Base-by-base conservation (phyloP, 2,888 invertebrate species). In the Nebria salina region DNA sequence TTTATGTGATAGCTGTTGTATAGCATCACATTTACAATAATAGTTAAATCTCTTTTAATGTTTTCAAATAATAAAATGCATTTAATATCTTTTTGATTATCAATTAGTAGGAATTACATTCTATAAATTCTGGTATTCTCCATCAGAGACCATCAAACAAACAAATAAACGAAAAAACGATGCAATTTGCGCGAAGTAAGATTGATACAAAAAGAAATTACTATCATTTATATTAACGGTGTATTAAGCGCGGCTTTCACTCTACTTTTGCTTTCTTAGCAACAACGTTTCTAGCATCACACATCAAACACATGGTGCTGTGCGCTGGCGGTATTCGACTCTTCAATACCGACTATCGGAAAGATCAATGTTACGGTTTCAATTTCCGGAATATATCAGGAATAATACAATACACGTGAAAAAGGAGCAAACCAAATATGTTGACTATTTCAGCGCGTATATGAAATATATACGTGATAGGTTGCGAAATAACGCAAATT, bases 121-220 rank as follows among this genome's bases (percentile, higher is more conserved):
- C 54, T 54, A 54, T 54, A 54, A 54, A 54, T 54, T 54, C 54
- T 54, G 8, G 54, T 54, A 54, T 54, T 54, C 54, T 54, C 5
- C 7, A 54, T 8, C 43, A 43, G 43, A 43, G 43, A 20, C 20
- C 20, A 20, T 20, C 9, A 43, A 43, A 9, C 9, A 43, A 43
- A 9, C 43, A 43, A 54, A 7, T 1, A 54, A 54, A 54, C 11
- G 3, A 54, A 54, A 20, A 54, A 54, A 6, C 0, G 54, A 7
- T 54, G 54, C 54, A 54, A 54, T 54, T 54, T 54, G 54, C 54
- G 54, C 54, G 7, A 54, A 54, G 54, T 54, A 54, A 54, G 54
- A 54, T 54, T 54, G 54, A 54, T 54, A 54, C 54, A 54, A 54
- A 54, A 54, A 54, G 54, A 54, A 54, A 54, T 54, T 54, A 54